phyloP scores from a whole-genome alignment of 2,888 invertebrate species.

The Coenonympha arcania region DNA sequence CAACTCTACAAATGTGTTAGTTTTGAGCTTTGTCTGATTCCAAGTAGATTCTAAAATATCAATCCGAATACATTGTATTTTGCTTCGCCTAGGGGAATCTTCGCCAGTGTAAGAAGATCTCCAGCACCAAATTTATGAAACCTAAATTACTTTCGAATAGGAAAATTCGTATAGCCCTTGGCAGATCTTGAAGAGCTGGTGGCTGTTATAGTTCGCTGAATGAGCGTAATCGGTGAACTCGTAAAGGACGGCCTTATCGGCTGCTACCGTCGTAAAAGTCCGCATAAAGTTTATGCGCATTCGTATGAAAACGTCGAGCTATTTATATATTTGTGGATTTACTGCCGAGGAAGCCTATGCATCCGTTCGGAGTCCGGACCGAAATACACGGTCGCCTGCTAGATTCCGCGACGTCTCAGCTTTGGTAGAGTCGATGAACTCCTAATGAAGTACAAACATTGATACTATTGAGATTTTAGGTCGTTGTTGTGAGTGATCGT shows the following conservation, averaged over 20 bases:
- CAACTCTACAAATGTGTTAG: conserved; percentile 30
- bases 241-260: conserved; percentile 50
- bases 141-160: conserved; percentile 3
- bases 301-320: conserved; percentile 46
- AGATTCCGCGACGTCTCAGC: conserved; percentile 73
- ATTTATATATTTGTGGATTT: conserved; percentile 64
- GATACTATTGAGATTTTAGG: conserved; percentile 38
- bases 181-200: conserved; percentile 26
- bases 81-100: conserved; percentile 21
- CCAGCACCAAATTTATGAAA: not conserved
- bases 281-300: conserved; percentile 42
- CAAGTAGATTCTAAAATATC: conserved; percentile 36
- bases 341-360: conserved; percentile 59
- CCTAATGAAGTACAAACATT: conserved; percentile 40
- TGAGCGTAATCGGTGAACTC: conserved; percentile 43
- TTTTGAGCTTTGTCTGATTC: conserved; percentile 35
- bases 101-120: conserved; percentile 28
- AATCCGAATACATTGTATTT: conserved; percentile 35
- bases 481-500: conserved; percentile 23
- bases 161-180: conserved; percentile 13
- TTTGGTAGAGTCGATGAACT: conserved; percentile 64
- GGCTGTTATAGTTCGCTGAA: conserved; percentile 35
- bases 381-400: conserved; percentile 59
- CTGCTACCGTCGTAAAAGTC: conserved; percentile 48
- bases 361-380: conserved; percentile 61